Conservation (phyloP, 2,888 invertebrate species). For the Zele albiditarsus region DNA sequence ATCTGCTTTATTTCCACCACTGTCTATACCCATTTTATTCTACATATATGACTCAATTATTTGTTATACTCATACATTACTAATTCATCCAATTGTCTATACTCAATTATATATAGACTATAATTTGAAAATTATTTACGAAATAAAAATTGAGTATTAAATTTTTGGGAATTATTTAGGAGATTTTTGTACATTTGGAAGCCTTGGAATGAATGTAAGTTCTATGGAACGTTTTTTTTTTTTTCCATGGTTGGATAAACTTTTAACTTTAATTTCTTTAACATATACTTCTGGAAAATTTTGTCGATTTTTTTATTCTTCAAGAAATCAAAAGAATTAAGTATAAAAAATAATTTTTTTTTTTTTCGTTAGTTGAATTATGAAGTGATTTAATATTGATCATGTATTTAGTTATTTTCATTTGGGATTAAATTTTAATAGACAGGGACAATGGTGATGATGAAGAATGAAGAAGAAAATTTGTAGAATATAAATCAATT, state of each 20-base stretch:
- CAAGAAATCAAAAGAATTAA: no score
- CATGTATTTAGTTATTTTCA: no score
- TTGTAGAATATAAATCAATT: constrained; percentile 21
- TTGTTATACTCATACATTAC: not conserved
- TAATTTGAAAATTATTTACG: not conserved
- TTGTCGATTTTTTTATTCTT: no score
- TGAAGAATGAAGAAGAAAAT: not conserved
- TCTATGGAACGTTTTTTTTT: no score
- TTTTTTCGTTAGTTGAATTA: not conserved
- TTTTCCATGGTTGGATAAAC: no score
- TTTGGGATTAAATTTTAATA: not conserved
- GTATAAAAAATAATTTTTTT: no score
- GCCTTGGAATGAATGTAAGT: no score
- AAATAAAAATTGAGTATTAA: not conserved
- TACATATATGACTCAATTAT: constrained; percentile 21
- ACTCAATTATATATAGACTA: not conserved
- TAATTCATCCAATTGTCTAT: not conserved
- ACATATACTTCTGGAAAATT: no score
- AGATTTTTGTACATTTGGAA: no score
- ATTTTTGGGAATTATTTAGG: not conserved
- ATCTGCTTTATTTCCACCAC: not conserved
- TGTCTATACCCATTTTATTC: constrained; percentile 8
- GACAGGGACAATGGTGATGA: not conserved
- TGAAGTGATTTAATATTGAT: not conserved
- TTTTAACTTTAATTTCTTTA: no score